phyloP scores from a whole-genome alignment of 2,888 invertebrate genomes.

The Erannis defoliaria region DNA sequence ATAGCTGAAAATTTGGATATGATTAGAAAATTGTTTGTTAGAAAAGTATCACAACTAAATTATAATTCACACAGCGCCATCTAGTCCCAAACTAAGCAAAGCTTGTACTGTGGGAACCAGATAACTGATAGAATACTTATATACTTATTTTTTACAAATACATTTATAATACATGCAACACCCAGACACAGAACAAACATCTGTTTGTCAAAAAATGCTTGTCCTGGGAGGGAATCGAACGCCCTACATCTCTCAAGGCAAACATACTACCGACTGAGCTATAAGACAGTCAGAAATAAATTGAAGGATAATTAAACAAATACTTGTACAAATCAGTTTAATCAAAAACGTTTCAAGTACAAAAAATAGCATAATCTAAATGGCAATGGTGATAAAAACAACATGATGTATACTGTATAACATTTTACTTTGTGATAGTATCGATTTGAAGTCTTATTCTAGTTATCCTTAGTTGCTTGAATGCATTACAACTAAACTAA shows the following conservation, averaged over 20 bases:
- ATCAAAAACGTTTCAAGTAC: slow-evolving; percentile 29
- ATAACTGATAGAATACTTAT: too few species aligned
- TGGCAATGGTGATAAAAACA: slow-evolving; percentile 1
- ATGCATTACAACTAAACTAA: not conserved
- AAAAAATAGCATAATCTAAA: slow-evolving; percentile 31
- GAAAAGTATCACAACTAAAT: too few species aligned
- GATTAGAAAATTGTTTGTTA: not conserved
- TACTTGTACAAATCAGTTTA: slow-evolving; percentile 37
- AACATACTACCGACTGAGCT: too few species aligned
- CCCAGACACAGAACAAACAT: too few species aligned
- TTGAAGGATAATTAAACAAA: slow-evolving; percentile 22
- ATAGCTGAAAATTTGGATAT: not conserved
- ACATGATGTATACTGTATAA: not conserved
- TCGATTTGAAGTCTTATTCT: not conserved
- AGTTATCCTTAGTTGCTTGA: not conserved
- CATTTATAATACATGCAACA: too few species aligned
- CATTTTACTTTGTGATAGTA: slow-evolving; percentile 5
- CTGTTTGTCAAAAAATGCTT: too few species aligned
- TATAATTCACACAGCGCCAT: too few species aligned
- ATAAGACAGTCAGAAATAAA: not conserved
- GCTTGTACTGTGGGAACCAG: too few species aligned
- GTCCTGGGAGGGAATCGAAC: too few species aligned
- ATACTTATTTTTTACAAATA: too few species aligned
- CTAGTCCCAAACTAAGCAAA: too few species aligned
- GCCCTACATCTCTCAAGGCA: too few species aligned